These are phyloP conservation scores for Myathropa florea DNA, from an alignment of 2,888 invertebrate species.

Conservation along the genomic window DNA sequence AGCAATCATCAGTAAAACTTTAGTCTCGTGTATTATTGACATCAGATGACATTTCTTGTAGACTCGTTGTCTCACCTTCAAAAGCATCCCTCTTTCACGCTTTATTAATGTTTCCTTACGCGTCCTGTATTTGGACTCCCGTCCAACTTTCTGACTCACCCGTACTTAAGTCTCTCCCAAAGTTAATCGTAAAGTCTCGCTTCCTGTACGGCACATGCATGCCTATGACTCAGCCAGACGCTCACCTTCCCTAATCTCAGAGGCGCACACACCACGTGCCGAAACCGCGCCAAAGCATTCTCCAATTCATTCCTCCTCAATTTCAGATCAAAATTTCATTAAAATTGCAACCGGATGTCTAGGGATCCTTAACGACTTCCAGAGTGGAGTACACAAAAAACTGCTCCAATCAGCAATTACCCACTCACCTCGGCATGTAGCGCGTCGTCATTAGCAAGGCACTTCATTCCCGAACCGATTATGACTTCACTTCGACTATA, in stretches of 20 bases:
- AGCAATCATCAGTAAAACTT: too few relatives aligned
- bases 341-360: not conserved
- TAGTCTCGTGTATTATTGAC: too few relatives aligned
- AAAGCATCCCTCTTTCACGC: too few relatives aligned
- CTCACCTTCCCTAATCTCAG: not conserved
- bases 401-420: not conserved
- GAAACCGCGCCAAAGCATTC: not conserved
- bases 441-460: not conserved
- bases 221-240: not conserved
- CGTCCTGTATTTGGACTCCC: too few relatives aligned
- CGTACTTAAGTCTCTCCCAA: too few relatives aligned
- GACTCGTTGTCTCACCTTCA: too few relatives aligned
- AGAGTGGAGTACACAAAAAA: not conserved
- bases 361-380: not conserved
- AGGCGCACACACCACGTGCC: not conserved
- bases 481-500: not conserved
- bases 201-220: not conserved
- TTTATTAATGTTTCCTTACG: too few relatives aligned
- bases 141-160: too few relatives aligned
- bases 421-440: not conserved
- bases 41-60: too few relatives aligned
- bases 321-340: not conserved
- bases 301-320: not conserved
- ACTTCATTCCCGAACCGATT: not conserved
- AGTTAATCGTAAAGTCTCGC: not conserved